A percentile compares a stretch with the other conserved stretches of the same genome.
These are phyloP conservation scores for Capitulum mitella DNA, from an alignment of 2,888 invertebrate species.

Conservation along the genomic window DNA sequence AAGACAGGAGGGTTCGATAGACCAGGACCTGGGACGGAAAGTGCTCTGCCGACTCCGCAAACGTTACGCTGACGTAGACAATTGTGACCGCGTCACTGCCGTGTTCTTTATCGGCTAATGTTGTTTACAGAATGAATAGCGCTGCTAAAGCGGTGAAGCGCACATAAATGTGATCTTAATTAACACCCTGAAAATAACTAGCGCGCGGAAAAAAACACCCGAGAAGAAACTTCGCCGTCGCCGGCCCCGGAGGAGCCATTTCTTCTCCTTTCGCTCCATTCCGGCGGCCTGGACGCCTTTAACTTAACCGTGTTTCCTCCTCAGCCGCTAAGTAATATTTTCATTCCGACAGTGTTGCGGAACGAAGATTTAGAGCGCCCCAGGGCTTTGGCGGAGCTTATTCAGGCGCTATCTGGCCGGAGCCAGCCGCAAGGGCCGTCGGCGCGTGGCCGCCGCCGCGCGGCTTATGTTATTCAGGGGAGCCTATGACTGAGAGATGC, in stretches of 20 bases:
- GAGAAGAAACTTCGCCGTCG: not conserved
- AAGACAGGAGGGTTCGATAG: not conserved
- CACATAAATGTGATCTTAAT: constrained; percentile 7
- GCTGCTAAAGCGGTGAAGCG: not conserved
- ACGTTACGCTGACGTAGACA: too few species aligned
- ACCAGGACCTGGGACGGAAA: too few species aligned
- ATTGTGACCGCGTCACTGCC: too few species aligned
- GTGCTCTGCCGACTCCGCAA: too few species aligned
- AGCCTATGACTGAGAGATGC: not conserved
- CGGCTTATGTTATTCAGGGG: not conserved
- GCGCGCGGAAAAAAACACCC: not conserved
- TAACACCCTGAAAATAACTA: not conserved
- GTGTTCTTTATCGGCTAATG: too few species aligned
- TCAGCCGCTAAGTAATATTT: constrained; percentile 20
- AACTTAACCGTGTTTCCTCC: constrained; percentile 22
- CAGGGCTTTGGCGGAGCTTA: not conserved
- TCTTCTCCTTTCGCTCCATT: not conserved
- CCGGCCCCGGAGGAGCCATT: not conserved
- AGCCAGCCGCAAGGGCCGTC: not conserved
- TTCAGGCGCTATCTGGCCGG: not conserved
- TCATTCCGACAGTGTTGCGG: constrained; percentile 19
- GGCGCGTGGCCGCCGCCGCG: not conserved
- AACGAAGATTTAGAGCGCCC: not conserved
- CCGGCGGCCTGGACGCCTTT: not conserved
- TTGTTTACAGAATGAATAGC: not conserved